phyloP scores from a whole-genome alignment of 2,113 vertebrate species.

The Dendropsophus ebraccatus region DNA sequence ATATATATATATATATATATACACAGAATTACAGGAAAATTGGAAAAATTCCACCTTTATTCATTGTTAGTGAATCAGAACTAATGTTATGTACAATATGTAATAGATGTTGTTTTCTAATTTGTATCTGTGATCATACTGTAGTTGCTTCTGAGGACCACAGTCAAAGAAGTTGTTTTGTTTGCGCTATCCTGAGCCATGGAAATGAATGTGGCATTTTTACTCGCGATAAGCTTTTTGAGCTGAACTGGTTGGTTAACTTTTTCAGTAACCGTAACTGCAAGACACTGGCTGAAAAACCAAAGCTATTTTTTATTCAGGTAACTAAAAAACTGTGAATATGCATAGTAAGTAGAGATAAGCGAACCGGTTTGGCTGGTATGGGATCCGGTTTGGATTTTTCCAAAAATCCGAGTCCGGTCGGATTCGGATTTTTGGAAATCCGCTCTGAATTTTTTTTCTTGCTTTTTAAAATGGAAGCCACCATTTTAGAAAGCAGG shows the following conservation, averaged over 20 bases:
- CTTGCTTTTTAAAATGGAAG: no score
- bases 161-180: slow-evolving; percentile 81
- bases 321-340: slow-evolving; percentile 66
- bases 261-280: slow-evolving; percentile 82
- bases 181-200: slow-evolving; percentile 88
- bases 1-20: no score
- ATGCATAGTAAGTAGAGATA: not conserved
- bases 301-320: slow-evolving; percentile 95
- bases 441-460: no score
- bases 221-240: slow-evolving; percentile 77
- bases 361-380: no score
- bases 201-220: slow-evolving; percentile 81
- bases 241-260: slow-evolving; percentile 74
- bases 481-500: no score
- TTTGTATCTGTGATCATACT: slow-evolving; percentile 44
- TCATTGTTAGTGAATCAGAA: not conserved
- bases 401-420: no score
- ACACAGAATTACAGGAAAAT: not conserved
- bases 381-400: no score
- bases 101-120: not conserved
- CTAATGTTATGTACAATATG: not conserved
- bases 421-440: no score
- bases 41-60: not conserved
- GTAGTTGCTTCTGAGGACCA: slow-evolving; percentile 85
- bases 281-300: slow-evolving; percentile 83